Evolutionary conservation across 2,888 invertebrate genomes (phyloP).

Genomic region (Cheilosia pagana): DNA sequence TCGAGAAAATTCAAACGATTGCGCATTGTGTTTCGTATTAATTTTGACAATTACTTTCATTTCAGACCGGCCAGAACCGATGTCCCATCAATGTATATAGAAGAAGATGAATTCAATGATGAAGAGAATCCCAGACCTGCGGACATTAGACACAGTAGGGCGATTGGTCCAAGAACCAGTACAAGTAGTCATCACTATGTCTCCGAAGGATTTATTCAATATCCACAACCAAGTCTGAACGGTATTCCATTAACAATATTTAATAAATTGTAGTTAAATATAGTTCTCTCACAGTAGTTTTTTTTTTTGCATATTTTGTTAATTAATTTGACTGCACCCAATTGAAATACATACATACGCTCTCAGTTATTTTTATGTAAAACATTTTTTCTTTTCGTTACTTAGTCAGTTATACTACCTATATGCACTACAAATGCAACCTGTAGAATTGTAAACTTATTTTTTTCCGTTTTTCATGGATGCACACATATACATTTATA

Average conservation of each 20-base stretch:
- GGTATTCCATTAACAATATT: conserved; percentile 83
- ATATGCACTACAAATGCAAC: not conserved
- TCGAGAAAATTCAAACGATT: not conserved
- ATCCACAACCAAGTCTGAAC: conserved; percentile 84
- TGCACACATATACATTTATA: conserved; percentile 9
- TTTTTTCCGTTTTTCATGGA: conserved; percentile 13
- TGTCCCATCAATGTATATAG: conserved; percentile 84
- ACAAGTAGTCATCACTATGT: conserved; percentile 82
- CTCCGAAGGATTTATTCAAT: conserved; percentile 84
- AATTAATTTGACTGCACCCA: not conserved
- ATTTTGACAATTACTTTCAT: conserved; percentile 45
- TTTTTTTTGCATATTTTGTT: conserved; percentile 1
- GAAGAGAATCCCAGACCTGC: conserved; percentile 80
- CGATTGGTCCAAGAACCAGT: conserved; percentile 77
- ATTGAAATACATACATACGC: not conserved
- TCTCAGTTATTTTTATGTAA: too few species aligned
- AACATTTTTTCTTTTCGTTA: not conserved
- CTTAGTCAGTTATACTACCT: too few species aligned
- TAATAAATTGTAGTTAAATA: conserved; percentile 80
- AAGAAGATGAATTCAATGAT: conserved; percentile 83
- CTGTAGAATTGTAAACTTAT: conserved; percentile 32
- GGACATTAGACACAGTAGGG: conserved; percentile 78
- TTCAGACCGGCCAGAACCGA: conserved; percentile 83
- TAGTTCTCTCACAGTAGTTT: conserved; percentile 42
- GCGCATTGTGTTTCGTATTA: not conserved